Evolutionary conservation across 2,113 vertebrate species (phyloP), one percentile per base, ranked within the genome.

Genomic region (Grallaria varia): DNA sequence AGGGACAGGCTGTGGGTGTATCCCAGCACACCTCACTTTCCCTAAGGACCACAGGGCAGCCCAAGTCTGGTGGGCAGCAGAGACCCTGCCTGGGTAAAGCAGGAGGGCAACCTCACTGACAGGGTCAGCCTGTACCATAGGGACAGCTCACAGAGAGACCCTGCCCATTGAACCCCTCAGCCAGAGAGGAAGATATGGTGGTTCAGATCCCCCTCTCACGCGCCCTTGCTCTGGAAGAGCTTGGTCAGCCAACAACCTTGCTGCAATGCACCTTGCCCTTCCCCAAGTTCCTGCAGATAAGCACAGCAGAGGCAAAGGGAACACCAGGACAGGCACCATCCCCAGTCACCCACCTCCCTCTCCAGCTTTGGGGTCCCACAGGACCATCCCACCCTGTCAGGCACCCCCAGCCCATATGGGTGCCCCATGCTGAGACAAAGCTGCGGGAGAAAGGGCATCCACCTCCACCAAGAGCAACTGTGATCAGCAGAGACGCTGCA

Each of bases 71-170:
- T 3, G 0, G 11, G 30, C 39, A 90, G 75, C 39, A 88, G 39
- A 39, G 8, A 87, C 15, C 14, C 37, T 74, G 55, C 22, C 55
- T 31, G 55, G 25, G 30, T 31, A 87, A 87, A 40, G 14, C 3
- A 1, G 40, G 30, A 66, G 45, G 27, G 25, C 0, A 0, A 84
- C 40, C 35, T 66, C 0, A 0, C n/a, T 10, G 3, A 49, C 1
- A 0, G 39, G 30, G 27, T 8, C 40, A 91, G 49, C 8, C 19
- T 52, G 35, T 49, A 50, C 55, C 11, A 1, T 4, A 13, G 37
- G 35, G 47, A 31, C 4, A 8, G n/a, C 37, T 66, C 3, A 4
- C 8, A 5, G 35, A 59, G 47, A 84, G 52, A 35, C 44, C 49
- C 13, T 1, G 1, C 28, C 45, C 53, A 23, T 4, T 4, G 16